Conservation (phyloP, 2,888 invertebrate species). For the Dendrolimus houi region DNA sequence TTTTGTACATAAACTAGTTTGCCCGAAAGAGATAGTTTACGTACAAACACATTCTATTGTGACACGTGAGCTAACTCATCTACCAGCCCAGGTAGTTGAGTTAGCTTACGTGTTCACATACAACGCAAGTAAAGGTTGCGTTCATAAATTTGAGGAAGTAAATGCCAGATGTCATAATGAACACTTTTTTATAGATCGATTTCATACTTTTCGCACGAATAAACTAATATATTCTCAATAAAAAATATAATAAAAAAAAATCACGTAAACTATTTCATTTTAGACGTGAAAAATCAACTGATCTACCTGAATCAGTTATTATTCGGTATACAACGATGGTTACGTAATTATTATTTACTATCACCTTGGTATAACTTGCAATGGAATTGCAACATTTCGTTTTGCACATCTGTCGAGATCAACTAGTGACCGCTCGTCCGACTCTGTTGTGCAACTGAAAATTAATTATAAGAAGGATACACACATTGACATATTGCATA, state of each 20-base stretch:
- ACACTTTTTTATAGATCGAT: not conserved
- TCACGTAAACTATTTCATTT: not conserved
- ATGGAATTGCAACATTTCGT: slow-evolving; percentile 30
- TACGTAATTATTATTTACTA: slow-evolving; percentile 25
- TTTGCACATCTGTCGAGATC: slow-evolving; percentile 28
- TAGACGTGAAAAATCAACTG: not conserved
- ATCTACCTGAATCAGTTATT: slow-evolving; percentile 11
- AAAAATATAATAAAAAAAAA: slow-evolving; percentile 7
- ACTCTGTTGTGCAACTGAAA: slow-evolving; percentile 18
- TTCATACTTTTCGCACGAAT: not conserved
- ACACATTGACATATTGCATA: too few relatives aligned
- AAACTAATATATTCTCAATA: not conserved
- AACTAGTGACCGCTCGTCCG: slow-evolving; percentile 21
- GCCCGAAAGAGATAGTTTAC: too few relatives aligned
- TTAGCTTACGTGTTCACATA: too few relatives aligned
- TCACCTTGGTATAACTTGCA: slow-evolving; percentile 26
- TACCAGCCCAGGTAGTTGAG: too few relatives aligned
- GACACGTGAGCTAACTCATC: too few relatives aligned
- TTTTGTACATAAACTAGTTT: too few relatives aligned
- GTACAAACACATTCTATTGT: too few relatives aligned
- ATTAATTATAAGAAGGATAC: not conserved
- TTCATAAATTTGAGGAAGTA: not conserved
- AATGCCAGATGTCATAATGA: not conserved
- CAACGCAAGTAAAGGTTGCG: too few relatives aligned
- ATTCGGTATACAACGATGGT: slow-evolving; percentile 26